A percentile compares a stretch with the other conserved stretches of the same genome.
Conservation (phyloP, 2,113 vertebrate species). For the Brienomyrus brachyistius region DNA sequence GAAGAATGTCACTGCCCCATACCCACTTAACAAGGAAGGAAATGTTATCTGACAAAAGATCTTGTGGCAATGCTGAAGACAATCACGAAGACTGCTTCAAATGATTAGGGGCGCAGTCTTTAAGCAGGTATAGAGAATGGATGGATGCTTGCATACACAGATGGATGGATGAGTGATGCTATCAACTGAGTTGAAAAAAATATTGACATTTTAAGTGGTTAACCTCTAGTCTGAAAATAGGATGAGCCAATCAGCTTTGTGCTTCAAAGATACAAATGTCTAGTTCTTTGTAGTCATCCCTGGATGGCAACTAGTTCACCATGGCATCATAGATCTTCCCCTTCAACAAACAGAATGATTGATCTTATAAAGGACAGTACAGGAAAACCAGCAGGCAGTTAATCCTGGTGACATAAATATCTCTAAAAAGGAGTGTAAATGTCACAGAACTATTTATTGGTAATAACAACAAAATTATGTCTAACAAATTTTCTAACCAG, state of each 20-base stretch:
- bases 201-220: neutral
- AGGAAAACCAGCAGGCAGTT: slow-evolving; percentile 22
- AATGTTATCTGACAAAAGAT: neutral
- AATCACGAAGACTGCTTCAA: neutral
- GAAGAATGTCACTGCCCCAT: neutral
- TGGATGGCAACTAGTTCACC: slow-evolving; percentile 85
- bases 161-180: neutral
- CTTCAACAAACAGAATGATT: slow-evolving; percentile 90
- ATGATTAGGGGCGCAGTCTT: neutral
- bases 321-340: slow-evolving; percentile 95
- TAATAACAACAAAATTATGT: neutral
- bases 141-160: neutral
- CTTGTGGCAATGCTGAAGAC: neutral
- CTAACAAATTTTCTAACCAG: neutral
- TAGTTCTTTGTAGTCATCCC: slow-evolving; percentile 92
- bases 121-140: neutral
- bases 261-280: slow-evolving; percentile 97
- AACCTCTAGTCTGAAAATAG: neutral
- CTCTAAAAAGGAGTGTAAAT: neutral
- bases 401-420: neutral
- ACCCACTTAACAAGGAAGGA: neutral
- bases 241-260: neutral
- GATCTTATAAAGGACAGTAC: slow-evolving; percentile 66
- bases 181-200: neutral
- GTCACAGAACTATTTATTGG: neutral